phyloP scores from a whole-genome alignment of 2,797 vertebrate genomes.

The Aplochiton taeniatus region DNA sequence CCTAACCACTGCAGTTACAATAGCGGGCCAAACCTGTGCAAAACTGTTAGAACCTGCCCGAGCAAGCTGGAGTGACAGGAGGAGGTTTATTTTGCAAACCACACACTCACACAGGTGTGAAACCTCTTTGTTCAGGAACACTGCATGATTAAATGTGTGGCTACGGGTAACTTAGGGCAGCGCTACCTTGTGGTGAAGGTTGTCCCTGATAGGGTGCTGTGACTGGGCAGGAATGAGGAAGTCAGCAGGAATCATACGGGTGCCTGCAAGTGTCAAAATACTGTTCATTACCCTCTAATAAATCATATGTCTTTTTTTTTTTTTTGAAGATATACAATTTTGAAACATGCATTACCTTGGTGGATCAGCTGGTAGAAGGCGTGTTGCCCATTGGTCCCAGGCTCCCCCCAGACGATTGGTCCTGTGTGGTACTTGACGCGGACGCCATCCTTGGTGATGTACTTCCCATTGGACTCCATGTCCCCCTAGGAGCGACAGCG shows the following conservation, averaged over 20 bases:
- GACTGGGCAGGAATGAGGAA: slow-evolving; percentile 94
- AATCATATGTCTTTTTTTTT: neutral
- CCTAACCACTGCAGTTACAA: too few species aligned
- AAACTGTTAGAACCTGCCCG: too few species aligned
- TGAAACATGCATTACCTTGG: slow-evolving; percentile 78
- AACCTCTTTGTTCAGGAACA: too few species aligned
- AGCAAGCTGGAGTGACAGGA: too few species aligned
- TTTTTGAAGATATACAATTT: neutral
- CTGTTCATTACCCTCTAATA: neutral
- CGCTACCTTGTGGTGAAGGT: slow-evolving; percentile 92
- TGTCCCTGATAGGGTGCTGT: slow-evolving; percentile 92
- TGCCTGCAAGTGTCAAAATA: slow-evolving; percentile 73
- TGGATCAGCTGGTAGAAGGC: slow-evolving; percentile 99
- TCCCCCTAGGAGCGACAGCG: slow-evolving; percentile 79
- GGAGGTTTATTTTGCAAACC: too few species aligned
- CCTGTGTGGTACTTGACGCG: slow-evolving; percentile 90
- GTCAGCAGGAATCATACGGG: slow-evolving; percentile 94
- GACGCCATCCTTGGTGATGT: slow-evolving; percentile 84
- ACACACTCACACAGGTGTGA: too few species aligned
- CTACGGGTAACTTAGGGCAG: neutral
- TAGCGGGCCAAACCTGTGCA: too few species aligned
- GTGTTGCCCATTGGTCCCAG: slow-evolving; percentile 96
- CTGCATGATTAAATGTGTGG: neutral
- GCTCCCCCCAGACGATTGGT: slow-evolving; percentile 97
- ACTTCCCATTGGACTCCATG: slow-evolving; percentile 98